Evolutionary conservation across 2,113 vertebrate species (phyloP), one percentile per base, ranked within the genome.

Genomic region (Dipodomys ordii): DNA sequence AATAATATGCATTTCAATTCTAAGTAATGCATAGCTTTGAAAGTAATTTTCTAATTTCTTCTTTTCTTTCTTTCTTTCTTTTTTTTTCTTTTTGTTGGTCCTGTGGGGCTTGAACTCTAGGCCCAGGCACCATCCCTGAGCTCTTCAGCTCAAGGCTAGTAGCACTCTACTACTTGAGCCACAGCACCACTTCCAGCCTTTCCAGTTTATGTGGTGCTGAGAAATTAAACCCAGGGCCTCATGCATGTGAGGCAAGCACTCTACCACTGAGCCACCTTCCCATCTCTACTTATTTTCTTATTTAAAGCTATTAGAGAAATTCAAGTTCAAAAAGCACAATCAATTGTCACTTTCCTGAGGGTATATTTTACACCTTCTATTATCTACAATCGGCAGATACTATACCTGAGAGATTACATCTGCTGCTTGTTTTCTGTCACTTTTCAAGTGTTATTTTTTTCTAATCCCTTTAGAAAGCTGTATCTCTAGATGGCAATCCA

Each of bases 401-500:
- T 67, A 80, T 20, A 44, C 25, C 30, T 16, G 27, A 85, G 3
- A 60, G 30, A 9, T 82, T 53, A 79, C 0, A 64, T 3, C 46
- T 28, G 32, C 30, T 88, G 64, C 46, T 83, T 23, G 27, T 53
- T 73, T 93, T 72, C 30, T 76, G 39, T 30, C 69, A 71, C 30
- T 22, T 94, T 74, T 72, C 30, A 94, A 68, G 20, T 60, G 81
- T 53, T 72, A 23, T 79, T 89, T 65, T 2, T 79, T 57, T 78
- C 68, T 49, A 72, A 87, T 72, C 90, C 23, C 19, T 88, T 64
- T 90, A 67, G 69, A n/a, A 89, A 81, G 86, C 22, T 35, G 76
- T 49, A 79, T 95, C 88, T 62, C 68, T 71, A 77, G 18, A 73
- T 92, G 44, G 74, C 22, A 83, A 76, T 57, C 13, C 69, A 79